Conservation (phyloP, 2,113 vertebrate genomes). For the Ellobius talpinus region DNA sequence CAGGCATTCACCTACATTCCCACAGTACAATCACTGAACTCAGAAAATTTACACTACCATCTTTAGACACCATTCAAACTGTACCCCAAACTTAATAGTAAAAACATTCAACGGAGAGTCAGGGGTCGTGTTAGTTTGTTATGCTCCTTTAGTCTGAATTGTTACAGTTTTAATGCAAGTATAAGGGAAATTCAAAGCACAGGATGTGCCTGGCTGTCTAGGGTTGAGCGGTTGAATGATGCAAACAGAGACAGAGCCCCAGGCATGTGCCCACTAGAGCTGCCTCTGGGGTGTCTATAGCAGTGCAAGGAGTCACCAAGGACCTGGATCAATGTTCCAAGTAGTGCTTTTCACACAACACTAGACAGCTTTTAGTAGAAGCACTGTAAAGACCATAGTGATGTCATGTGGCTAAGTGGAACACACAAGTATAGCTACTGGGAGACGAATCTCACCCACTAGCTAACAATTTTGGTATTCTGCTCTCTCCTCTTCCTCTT, state of each 20-base stretch:
- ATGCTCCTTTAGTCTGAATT: neutral
- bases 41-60: neutral
- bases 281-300: too few relatives aligned
- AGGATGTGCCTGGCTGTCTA: neutral
- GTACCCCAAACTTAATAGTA: neutral
- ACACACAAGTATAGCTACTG: neutral
- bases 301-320: accelerated
- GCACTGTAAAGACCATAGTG: neutral
- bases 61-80: neutral
- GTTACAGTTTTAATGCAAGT: neutral
- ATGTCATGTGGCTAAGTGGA: neutral
- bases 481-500: neutral
- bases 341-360: neutral
- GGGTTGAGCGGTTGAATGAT: neutral
- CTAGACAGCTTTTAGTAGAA: neutral
- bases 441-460: neutral
- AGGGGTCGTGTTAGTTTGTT: neutral
- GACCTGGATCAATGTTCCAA: neutral
- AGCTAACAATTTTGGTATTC: neutral
- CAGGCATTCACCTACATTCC: neutral
- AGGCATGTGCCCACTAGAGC: accelerated
- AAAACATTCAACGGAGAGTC: neutral
- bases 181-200: neutral
- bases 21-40: neutral
- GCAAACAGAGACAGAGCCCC: accelerated